Evolutionary conservation across 2,113 vertebrate genomes (phyloP).

Genomic region (Litocranius walleri): DNA sequence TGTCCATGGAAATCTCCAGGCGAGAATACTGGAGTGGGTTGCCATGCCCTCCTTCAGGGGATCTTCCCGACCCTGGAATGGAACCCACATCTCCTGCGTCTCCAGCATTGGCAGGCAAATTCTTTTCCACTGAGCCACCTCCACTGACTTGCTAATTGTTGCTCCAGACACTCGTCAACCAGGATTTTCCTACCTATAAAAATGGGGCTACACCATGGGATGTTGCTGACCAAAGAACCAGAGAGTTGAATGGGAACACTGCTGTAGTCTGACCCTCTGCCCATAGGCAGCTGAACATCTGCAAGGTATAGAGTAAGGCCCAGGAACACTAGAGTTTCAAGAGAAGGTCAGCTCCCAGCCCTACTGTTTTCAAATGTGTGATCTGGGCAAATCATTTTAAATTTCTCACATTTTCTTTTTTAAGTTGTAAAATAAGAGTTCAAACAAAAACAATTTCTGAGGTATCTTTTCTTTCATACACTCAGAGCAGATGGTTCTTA

Average conservation of each 20-base stretch:
- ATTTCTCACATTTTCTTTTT: background rate
- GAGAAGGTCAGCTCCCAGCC: background rate
- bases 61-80: background rate
- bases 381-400: background rate
- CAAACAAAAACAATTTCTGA: background rate
- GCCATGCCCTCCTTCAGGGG: background rate
- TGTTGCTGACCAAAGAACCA: background rate
- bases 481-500: background rate
- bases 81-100: background rate
- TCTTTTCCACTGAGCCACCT: background rate
- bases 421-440: background rate
- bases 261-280: background rate
- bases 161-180: background rate
- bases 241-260: background rate
- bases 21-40: background rate
- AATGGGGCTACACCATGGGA: background rate
- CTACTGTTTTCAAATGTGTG: background rate
- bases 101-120: background rate
- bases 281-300: background rate
- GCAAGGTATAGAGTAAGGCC: background rate
- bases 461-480: background rate
- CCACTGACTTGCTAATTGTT: background rate
- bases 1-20: background rate
- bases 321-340: background rate
- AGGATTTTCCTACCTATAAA: background rate